Evolutionary conservation across 2,888 invertebrate genomes (phyloP).

Genomic region (Ochropacha duplaris): DNA sequence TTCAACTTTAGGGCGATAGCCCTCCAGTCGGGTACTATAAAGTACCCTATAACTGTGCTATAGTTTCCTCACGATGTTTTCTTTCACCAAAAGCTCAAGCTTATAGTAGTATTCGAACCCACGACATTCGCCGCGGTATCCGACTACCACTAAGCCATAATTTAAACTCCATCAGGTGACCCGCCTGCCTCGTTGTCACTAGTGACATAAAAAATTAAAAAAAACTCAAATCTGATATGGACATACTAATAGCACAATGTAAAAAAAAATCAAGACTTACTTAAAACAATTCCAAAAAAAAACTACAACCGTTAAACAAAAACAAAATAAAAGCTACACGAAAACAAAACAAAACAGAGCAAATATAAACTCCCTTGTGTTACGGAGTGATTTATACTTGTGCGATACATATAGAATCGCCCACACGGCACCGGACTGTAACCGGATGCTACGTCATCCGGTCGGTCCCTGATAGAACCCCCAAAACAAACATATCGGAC

Average conservation of each 20-base stretch:
- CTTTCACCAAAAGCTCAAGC: too few species aligned
- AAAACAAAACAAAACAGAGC: not conserved
- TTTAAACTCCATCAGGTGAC: too few species aligned
- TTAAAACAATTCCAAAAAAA: not conserved
- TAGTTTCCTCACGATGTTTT: too few species aligned
- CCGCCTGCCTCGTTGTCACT: too few species aligned
- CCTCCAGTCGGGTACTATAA: too few species aligned
- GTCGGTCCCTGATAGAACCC: slow-evolving; percentile 30
- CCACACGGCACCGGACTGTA: slow-evolving; percentile 13
- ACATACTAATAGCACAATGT: not conserved
- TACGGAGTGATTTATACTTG: not conserved
- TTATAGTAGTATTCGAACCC: too few species aligned
- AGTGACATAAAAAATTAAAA: too few species aligned
- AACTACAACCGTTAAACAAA: not conserved
- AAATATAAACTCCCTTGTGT: not conserved
- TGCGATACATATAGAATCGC: not conserved
- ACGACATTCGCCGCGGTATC: too few species aligned
- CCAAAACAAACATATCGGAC: slow-evolving; percentile 54
- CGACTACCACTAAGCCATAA: too few species aligned
- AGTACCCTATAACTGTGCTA: too few species aligned
- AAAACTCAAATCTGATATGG: too few species aligned
- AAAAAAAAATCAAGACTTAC: not conserved
- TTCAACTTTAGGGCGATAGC: too few species aligned
- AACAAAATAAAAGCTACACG: not conserved
- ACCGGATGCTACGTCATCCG: slow-evolving; percentile 9